These are phyloP conservation scores for Paralichthys olivaceus DNA, from an alignment of 2,113 vertebrate genomes.

Conservation along the genomic window DNA sequence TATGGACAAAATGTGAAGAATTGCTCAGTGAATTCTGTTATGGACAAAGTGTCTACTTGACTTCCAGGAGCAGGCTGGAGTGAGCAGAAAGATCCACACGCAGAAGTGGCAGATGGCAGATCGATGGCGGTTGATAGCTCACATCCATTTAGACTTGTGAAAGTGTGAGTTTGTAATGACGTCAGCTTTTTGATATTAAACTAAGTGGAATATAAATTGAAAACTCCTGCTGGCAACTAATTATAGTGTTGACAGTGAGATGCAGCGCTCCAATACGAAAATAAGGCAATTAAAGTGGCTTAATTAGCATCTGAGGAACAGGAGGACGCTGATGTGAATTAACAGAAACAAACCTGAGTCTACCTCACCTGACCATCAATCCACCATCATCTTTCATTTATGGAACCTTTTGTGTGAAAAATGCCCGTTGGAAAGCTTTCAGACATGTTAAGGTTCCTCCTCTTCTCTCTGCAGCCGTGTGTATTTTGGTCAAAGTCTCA, in stretches of 20 bases:
- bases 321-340: background rate
- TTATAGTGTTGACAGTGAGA: conserved; percentile 12
- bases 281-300: background rate
- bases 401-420: conserved; percentile 36
- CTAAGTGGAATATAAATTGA: background rate
- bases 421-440: conserved; percentile 55
- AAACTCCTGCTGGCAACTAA: background rate
- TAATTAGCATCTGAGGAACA: background rate
- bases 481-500: conserved; percentile 47
- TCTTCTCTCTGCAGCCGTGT: conserved; percentile 8
- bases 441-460: conserved; percentile 32
- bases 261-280: background rate
- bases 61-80: background rate
- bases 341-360: conserved; percentile 14
- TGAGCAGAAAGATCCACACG: background rate
- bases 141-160: conserved; percentile 18
- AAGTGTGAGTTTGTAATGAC: background rate
- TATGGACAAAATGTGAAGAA: background rate
- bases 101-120: background rate
- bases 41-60: background rate
- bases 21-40: background rate
- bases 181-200: conserved; percentile 2
- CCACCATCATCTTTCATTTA: conserved; percentile 65
- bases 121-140: conserved; percentile 4
- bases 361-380: background rate